Base-by-base conservation (phyloP, 2,888 invertebrate genomes). In the Hoplodrina ambigua region DNA sequence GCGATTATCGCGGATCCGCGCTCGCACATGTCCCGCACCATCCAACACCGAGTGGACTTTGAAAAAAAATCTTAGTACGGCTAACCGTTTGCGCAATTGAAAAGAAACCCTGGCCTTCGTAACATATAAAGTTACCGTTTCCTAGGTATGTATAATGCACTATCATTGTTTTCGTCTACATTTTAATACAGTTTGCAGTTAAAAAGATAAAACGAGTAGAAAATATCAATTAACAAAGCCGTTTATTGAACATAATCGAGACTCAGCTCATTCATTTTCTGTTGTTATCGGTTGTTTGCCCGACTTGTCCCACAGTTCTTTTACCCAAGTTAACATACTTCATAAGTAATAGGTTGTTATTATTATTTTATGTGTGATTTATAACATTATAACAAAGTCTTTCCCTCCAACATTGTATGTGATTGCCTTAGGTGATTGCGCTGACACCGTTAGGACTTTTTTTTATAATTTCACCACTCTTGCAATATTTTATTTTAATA, bases 1-100 rank as follows among this genome's bases (percentile, higher is more conserved):
- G 76, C 89, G 94, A 94, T 94, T 92, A 95, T 92, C 94, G 86
- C 84, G 89, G 89, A 91, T 90, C 91, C 88, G 85, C 86, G 75
- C 81, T 73, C 78, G 80, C 87, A 86, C 87, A 86, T 86, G 87
- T 86, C 82, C 85, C 82, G 78, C 80, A 80, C 78, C 75, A 76
- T 77, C 71, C 80, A 78, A 66, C 72, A 83, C 37, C 58, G 61
- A 76, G 74, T 82, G 81, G 74, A 81, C 64, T 80, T 81, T 75
- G 61, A 83, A 77, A 78, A 75, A 73, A 59, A 70, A 72, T 66
- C 62, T 66, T 75, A 69, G 7, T 20, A 25, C 60, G 55, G 73
- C 72, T 77, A 75, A 64, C 46, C 25, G 59, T 61, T 55, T 60
- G 41, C 53, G 41, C 62, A 62, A 75, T 74, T 53, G 60, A 68